Conservation (phyloP, 1,140 invertebrate species). For the Monomorium pharaonis region DNA sequence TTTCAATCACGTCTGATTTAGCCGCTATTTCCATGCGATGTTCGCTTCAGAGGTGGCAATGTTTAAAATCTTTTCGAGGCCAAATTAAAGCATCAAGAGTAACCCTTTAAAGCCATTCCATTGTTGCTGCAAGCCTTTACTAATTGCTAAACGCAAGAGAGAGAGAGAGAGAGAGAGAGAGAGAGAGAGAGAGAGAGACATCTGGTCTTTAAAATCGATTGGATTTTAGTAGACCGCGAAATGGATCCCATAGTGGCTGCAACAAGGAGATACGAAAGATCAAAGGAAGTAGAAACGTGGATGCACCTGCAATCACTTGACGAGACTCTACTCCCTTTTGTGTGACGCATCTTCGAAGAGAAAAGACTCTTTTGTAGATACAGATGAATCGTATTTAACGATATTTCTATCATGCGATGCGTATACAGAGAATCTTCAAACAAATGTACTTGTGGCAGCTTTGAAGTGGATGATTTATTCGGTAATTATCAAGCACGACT, state of each 20-base stretch:
- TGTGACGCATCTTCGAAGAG: not conserved
- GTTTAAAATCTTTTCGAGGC: conserved; percentile 10
- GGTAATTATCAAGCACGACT: not conserved
- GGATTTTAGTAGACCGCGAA: conserved; percentile 35
- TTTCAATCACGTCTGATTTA: not conserved
- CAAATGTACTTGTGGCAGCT: not conserved
- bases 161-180: not conserved
- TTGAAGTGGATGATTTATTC: not conserved
- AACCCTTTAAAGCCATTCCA: not conserved
- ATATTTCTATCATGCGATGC: not conserved
- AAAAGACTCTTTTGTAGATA: not conserved
- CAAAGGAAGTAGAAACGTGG: conserved; percentile 33
- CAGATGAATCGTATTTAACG: conserved; percentile 4
- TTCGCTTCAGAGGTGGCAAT: not conserved
- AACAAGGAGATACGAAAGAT: conserved; percentile 41
- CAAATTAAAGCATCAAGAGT: not conserved
- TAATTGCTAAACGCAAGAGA: conserved; percentile 19
- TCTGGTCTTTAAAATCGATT: conserved; percentile 44
- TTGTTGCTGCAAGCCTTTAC: conserved; percentile 14
- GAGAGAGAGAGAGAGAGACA: not conserved
- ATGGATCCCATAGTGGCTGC: conserved; percentile 19
- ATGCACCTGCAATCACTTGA: conserved; percentile 45
- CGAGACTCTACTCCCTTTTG: conserved; percentile 1
- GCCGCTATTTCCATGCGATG: not conserved
- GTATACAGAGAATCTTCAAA: not conserved